These are phyloP conservation scores for Melieria crassipennis DNA, from an alignment of 2,888 invertebrate genomes.

Conservation along the genomic window DNA sequence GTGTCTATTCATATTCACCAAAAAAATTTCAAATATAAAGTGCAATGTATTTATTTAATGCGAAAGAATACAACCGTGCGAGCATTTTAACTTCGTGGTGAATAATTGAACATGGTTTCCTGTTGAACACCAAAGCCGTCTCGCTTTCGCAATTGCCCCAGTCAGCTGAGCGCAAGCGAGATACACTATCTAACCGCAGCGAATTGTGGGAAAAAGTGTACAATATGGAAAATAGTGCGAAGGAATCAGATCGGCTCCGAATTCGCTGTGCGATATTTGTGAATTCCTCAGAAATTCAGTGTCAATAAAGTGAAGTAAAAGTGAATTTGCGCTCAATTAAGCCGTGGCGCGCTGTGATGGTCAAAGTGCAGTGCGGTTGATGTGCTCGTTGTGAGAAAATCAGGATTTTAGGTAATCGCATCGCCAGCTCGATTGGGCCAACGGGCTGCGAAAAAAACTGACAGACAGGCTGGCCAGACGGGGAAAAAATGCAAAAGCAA, in stretches of 20 bases:
- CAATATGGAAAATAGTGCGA: constrained; percentile 22
- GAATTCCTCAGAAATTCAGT: background rate
- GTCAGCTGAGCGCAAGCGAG: background rate
- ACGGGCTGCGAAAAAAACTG: constrained; percentile 25
- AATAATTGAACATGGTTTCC: background rate
- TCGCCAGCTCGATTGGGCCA: background rate
- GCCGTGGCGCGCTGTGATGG: background rate
- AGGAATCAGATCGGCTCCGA: background rate
- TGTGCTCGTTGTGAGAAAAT: background rate
- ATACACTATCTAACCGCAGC: background rate
- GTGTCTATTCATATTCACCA: no score
- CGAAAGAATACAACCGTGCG: background rate
- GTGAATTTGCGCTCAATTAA: background rate
- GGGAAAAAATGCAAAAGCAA: background rate
- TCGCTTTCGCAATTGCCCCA: background rate
- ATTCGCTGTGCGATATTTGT: constrained; percentile 1
- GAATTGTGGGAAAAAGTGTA: constrained; percentile 6
- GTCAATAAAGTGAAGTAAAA: background rate
- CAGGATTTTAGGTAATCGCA: constrained; percentile 16
- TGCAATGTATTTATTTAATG: no score
- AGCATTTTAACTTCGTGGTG: background rate
- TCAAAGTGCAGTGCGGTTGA: background rate
- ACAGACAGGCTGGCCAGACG: background rate
- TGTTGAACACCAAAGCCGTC: background rate
- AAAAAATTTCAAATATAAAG: no score